Evolutionary conservation across 2,113 vertebrate species (phyloP), one percentile per base, ranked within the genome.

Genomic region (Phylloscopus whistleri): DNA sequence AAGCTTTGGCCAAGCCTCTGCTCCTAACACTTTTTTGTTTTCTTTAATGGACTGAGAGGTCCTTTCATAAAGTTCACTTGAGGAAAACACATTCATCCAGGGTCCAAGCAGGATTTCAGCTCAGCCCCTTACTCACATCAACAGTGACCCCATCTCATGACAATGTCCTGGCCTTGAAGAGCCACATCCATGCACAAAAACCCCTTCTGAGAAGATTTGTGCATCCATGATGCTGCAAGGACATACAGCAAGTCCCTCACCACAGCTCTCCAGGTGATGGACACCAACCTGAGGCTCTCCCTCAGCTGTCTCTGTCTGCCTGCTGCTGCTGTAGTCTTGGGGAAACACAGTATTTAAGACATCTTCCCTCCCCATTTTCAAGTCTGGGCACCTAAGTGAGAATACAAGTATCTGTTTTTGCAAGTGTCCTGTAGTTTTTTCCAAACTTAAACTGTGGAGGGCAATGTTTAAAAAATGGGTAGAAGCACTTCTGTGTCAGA

Each of bases 11-110:
- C 91, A 91, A 92, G 93, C 69, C 76, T 94, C 94, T 84, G 60
- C 93, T 96, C 94, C 94, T 94, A 95, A 96, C 96, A 96, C 96
- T 56, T 96, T 84, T 95, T 92, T 95, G 80, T 95, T 96, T 96
- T 96, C 84, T 92, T 94, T 91, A 94, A 93, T 78, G 80, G 86
- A 94, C 96, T 97, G 86, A 96, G 82, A 92, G 84, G 89, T 75
- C 62, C 94, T 97, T 97, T 97, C 96, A 96, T 97, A 87, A 94
- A 78, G 90, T 95, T 96, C 93, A 94, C 46, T 8, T 68, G 31
- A 87, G 94, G 91, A 95, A 93, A 91, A 74, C 21, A 8, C 28
- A 24, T 64, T 55, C 22, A 3, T 52, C 43, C 49, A 7, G 24
- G 30, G 64, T n/a, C 80, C 91, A 70, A 44, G 84, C 11, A 2